These are phyloP conservation scores for Lacanobia wlatinum DNA, from an alignment of 2,888 invertebrate genomes.

Conservation along the genomic window DNA sequence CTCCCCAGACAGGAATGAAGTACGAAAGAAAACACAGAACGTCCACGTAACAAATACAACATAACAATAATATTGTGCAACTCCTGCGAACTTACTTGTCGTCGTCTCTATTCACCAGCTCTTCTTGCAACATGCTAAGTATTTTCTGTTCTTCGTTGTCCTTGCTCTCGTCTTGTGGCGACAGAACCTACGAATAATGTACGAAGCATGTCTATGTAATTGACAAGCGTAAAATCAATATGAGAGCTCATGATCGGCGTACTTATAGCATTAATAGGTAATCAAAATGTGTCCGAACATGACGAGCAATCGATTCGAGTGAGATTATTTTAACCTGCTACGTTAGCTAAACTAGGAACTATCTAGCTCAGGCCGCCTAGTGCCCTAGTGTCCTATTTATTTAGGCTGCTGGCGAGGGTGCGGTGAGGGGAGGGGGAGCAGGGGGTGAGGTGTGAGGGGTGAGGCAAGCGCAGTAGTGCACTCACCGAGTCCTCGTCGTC, in stretches of 20 bases:
- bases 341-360: slow-evolving; percentile 73
- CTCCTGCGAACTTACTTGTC: slow-evolving; percentile 92
- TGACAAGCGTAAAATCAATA: slow-evolving; percentile 80
- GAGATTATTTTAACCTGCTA: slow-evolving; percentile 68
- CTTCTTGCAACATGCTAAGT: slow-evolving; percentile 94
- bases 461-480: slow-evolving; percentile 73
- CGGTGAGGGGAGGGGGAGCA: slow-evolving; percentile 31
- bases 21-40: slow-evolving; percentile 23
- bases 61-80: slow-evolving; percentile 55
- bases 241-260: slow-evolving; percentile 70
- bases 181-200: slow-evolving; percentile 88
- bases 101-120: slow-evolving; percentile 96
- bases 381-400: slow-evolving; percentile 86
- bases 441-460: slow-evolving; percentile 53
- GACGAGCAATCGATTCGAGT: slow-evolving; percentile 66
- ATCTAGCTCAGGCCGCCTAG: slow-evolving; percentile 78
- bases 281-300: slow-evolving; percentile 53
- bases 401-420: slow-evolving; percentile 70
- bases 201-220: slow-evolving; percentile 85
- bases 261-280: slow-evolving; percentile 47
- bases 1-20: background rate
- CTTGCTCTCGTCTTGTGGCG: slow-evolving; percentile 87
- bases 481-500: slow-evolving; percentile 94
- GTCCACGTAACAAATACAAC: slow-evolving; percentile 32
- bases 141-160: slow-evolving; percentile 94